A percentile compares a stretch with the other conserved stretches of the same genome.
Evolutionary conservation across 2,888 invertebrate genomes (phyloP).

Genomic region (Patella ulyssiponensis): DNA sequence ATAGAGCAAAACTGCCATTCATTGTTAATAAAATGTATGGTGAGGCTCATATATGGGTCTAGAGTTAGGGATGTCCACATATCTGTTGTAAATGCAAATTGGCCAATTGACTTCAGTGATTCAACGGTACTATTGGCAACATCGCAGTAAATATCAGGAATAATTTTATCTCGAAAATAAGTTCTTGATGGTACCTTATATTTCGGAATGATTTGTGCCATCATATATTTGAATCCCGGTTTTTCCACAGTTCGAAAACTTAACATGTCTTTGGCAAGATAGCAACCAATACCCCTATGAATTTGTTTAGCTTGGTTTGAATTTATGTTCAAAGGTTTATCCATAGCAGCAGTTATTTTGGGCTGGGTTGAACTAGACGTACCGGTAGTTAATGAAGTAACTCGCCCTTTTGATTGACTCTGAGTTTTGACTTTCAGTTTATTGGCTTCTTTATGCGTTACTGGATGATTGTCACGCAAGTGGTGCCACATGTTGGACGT

Average conservation of each 20-base stretch:
- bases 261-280: neutral
- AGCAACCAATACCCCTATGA: neutral
- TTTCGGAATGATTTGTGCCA: neutral
- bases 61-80: neutral
- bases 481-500: conserved; percentile 1
- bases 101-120: neutral
- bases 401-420: neutral
- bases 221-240: neutral
- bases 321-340: neutral
- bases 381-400: neutral
- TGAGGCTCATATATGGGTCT: neutral
- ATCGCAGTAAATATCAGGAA: neutral
- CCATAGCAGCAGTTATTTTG: neutral
- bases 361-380: neutral
- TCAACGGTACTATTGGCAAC: neutral
- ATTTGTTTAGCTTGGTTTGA: neutral
- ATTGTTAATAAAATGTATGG: neutral
- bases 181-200: neutral
- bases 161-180: neutral
- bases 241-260: neutral
- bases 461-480: neutral
- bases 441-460: neutral
- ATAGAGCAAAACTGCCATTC: neutral
- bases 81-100: neutral
- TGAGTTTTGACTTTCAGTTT: neutral